Evolutionary conservation across 2,797 vertebrate genomes (phyloP), one percentile per base, ranked within the genome.

Genomic region (Smutsia temminckii): DNA sequence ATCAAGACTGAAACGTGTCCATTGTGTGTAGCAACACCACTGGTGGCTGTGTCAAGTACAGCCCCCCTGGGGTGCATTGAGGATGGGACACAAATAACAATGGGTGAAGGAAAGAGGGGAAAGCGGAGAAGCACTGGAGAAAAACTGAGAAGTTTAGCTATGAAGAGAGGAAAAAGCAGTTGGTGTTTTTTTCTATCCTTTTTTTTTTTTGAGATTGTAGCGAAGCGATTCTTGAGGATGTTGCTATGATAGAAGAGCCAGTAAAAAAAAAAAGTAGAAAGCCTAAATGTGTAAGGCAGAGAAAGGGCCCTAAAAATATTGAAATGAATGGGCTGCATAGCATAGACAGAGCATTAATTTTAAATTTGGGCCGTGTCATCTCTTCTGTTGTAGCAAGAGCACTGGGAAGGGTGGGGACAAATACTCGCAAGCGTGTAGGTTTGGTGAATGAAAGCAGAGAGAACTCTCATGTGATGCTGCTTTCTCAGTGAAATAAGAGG

Each of bases 261-360:
- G 27, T 83, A 27, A 95, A 42, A 34, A 95, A 90, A 34, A 42
- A 75, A 63, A 53, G 27, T 34, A 34, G n/a, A 49, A 84, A 80
- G 29, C 37, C 7, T n/a, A 0, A 34, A 53, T 17, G 9, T 25
- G 0, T 23, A 49, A 61, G 14, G 11, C 37, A 27, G 10, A 79
- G 59, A 80, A 32, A 49, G 12, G 1, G 14, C 29, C 20, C 59
- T 46, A 29, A 57, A 75, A 46, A 59, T 25, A 71, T 64, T 66
- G 16, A 23, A 25, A 4, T 57, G 27, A 49, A 71, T n/a, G 18
- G 8, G 29, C 32, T 57, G 12, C 51, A 8, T 8, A 61, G 32
- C 40, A 25, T 3, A 0, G 71, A 16, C 51, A 61, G 34, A 10
- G 23, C 3, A 1, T 80, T 23, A 79, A 49, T 68, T 87, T 80